Percentiles rank a stretch among this genome's conserved stretches.
Evolutionary conservation across 2,888 invertebrate species (phyloP).

Genomic region (Habrosyne pyritoides): DNA sequence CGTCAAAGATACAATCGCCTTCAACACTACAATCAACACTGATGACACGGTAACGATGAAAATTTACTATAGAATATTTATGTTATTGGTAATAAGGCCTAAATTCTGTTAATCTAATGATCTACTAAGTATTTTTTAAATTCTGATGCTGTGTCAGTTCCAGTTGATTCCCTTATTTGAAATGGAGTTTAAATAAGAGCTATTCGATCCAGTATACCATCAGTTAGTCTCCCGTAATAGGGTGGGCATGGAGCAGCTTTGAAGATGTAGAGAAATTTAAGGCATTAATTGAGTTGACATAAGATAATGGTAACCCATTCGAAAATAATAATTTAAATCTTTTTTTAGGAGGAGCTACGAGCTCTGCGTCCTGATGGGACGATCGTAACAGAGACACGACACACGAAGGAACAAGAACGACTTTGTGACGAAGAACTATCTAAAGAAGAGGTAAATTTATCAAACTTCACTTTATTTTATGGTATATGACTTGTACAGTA

Average conservation of each 20-base stretch:
- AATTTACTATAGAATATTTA: not conserved
- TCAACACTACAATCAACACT: conserved; percentile 92
- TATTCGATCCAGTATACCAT: no score
- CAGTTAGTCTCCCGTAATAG: no score
- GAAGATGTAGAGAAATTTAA: no score
- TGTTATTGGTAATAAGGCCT: not conserved
- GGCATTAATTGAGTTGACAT: no score
- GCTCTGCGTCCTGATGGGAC: conserved; percentile 92
- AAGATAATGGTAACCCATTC: not conserved
- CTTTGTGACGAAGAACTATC: conserved; percentile 91
- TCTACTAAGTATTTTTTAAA: no score
- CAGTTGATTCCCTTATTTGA: no score
- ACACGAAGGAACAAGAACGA: conserved; percentile 93
- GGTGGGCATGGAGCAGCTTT: no score
- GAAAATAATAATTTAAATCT: not conserved
- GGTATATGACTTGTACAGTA: no score
- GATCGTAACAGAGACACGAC: conserved; percentile 92
- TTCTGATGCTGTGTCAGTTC: no score
- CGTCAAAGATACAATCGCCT: conserved; percentile 89
- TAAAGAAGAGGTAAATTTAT: conserved; percentile 80
- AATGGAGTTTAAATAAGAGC: no score
- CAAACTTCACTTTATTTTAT: not conserved
- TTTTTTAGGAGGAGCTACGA: conserved; percentile 85
- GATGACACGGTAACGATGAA: conserved; percentile 86
- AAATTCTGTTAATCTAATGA: no score